phyloP scores from a whole-genome alignment of 2,888 invertebrate species.

The Octonoba sinensis region DNA sequence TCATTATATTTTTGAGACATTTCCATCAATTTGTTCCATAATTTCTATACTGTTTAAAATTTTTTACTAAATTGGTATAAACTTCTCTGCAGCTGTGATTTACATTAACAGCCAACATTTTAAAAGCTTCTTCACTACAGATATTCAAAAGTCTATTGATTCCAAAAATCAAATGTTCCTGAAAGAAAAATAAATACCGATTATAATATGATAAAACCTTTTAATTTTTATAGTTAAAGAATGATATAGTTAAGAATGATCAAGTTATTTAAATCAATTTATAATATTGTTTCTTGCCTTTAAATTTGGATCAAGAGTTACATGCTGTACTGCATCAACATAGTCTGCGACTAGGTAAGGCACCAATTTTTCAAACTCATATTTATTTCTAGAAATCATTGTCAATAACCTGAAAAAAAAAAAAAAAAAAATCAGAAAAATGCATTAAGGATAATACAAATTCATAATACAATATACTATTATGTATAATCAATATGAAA shows the following conservation, averaged over 20 bases:
- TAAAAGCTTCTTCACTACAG: conserved; percentile 38
- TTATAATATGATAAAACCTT: not conserved
- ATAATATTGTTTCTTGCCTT: conserved; percentile 23
- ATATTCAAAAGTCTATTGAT: conserved; percentile 36
- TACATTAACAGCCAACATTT: conserved; percentile 34
- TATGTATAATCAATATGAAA: not conserved
- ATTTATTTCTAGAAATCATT: conserved; percentile 26
- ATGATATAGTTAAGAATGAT: not conserved
- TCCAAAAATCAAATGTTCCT: conserved; percentile 32
- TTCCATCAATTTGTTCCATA: conserved; percentile 3
- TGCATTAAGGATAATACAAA: too few species aligned
- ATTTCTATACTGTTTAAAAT: conserved; percentile 26
- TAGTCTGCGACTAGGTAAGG: conserved; percentile 48
- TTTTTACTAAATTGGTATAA: conserved; percentile 33
- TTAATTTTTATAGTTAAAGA: not conserved
- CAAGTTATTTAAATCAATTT: not conserved
- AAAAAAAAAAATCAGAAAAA: not conserved
- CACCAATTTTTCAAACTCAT: conserved; percentile 41
- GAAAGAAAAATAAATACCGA: not conserved
- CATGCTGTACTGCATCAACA: conserved; percentile 39
- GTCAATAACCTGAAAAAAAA: conserved; percentile 38
- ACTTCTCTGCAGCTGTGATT: conserved; percentile 45
- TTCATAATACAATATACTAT: too few species aligned
- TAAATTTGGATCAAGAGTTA: conserved; percentile 65
- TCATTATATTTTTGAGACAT: not conserved